Base-by-base conservation (phyloP, 2,797 vertebrate species). In the Hybognathus amarus region DNA sequence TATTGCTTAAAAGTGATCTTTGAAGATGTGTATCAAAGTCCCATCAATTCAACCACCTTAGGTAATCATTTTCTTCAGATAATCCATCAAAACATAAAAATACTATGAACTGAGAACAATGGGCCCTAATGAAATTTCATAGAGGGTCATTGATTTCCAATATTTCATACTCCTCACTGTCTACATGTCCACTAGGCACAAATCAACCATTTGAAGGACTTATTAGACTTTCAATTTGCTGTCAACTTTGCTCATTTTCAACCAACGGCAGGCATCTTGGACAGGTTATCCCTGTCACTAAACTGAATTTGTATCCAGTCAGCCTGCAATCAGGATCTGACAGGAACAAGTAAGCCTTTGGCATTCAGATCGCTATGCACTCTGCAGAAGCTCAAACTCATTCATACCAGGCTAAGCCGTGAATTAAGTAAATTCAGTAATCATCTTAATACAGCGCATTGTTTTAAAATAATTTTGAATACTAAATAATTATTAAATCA, bases 231-330 rank as follows among this genome's bases (percentile, higher is more conserved):
- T 96, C 94, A 95, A 96, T 93, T 95, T 96, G 93, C 96, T 97
- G 96, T 98, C 97, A 97, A 95, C 95, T 96, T 96, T 95, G 94
- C 93, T 99, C 96, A 95, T 97, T 98, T 96, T 97, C 95, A 97
- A 95, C 92, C 92, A 93, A 92, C 94, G 95, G 94, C 92, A 94
- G 94, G 94, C 95, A 95, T 95, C 94, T 94, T 94, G 93, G 96
- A 96, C 96, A 96, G 96, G 95, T 95, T 94, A 95, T 94, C 95
- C 93, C 95, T 95, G 95, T 96, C 96, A 94, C 95, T 96, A 96
- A 97, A 97, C 95, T 97, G n/a, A 95, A 97, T 97, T 97, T 97
- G 96, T 96, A 95, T 96, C 95, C 94, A 94, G 96, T 95, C 93
- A 91, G 92, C 92, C 95, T 94, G 94, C 96, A 95, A 95, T 96